Base-by-base conservation (phyloP, 2,888 invertebrate genomes). In the Agrypnus murinus region DNA sequence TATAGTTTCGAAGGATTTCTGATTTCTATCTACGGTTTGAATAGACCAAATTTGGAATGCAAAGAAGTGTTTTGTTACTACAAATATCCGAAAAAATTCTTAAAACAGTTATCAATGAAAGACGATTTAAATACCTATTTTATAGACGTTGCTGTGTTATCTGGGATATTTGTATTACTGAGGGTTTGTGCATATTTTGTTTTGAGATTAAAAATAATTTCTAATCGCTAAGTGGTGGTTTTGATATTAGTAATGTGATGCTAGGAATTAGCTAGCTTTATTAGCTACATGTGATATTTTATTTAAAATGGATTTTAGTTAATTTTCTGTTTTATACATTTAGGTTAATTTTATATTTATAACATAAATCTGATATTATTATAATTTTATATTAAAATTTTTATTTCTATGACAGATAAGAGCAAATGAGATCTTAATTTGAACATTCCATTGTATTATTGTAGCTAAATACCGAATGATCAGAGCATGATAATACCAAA, bases 1-100 rank as follows among this genome's bases (percentile, higher is more conserved):
- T 97, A 97, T 82, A 95, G 96, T 34, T 97, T 97, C 85, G 97
- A 98, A 86, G 97, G 97, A 5, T 92, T 94, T 55, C 93, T 98
- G 90, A 90, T 96, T 48, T 91, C 96, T 2, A 93, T 97, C n/a
- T 98, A 97, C 83, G 96, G 97, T 15, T 92, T 92, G 83, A 91
- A 93, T 75, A 89, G 98, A 60, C 92, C 92, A 73, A 92, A 93
- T 79, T 87, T 98, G 65, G 89, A 92, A 77, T 98, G 98, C 85
- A 91, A 91, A 40, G 91, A 92, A 79, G 90, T 90, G 6, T 96
- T 94, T 85, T 96, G 96, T 86, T 94, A 95, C 81, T 95, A 92
- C 85, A 91, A 93, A 77, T 90, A 91, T 79, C 95, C 95, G 5
- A 89, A 90, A 77, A 92, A 93, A 81, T 95, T 98, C 82, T 88